These are phyloP conservation scores for Dipus sagitta DNA, from an alignment of 2,797 vertebrate species.

Conservation along the genomic window DNA sequence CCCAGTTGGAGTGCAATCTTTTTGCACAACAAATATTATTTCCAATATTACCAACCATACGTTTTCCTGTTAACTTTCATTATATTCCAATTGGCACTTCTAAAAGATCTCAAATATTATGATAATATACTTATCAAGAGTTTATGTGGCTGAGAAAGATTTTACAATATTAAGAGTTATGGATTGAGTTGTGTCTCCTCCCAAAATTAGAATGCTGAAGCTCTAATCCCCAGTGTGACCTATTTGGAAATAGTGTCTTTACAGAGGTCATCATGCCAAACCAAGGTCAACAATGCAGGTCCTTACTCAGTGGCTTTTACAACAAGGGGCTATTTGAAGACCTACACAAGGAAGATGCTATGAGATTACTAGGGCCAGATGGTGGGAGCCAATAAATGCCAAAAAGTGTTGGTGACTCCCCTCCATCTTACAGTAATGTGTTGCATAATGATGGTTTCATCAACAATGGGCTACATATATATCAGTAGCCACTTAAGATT, in stretches of 20 bases:
- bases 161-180: not conserved
- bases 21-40: not conserved
- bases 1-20: not conserved
- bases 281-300: not conserved
- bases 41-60: not conserved
- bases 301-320: not conserved
- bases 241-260: constrained; percentile 39
- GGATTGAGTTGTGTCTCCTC: not conserved
- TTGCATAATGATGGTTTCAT: not conserved
- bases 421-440: not conserved
- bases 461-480: no score
- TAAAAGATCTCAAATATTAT: constrained; percentile 13
- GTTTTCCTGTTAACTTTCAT: not conserved
- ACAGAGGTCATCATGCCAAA: not conserved
- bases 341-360: not conserved
- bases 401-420: not conserved
- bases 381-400: not conserved
- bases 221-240: not conserved
- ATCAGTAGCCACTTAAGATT: not conserved
- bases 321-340: not conserved
- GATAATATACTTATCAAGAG: not conserved
- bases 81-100: not conserved
- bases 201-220: not conserved
- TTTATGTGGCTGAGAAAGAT: not conserved
- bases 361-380: not conserved